phyloP scores from a whole-genome alignment of 1,140 invertebrate species.

The Asobara japonica region DNA sequence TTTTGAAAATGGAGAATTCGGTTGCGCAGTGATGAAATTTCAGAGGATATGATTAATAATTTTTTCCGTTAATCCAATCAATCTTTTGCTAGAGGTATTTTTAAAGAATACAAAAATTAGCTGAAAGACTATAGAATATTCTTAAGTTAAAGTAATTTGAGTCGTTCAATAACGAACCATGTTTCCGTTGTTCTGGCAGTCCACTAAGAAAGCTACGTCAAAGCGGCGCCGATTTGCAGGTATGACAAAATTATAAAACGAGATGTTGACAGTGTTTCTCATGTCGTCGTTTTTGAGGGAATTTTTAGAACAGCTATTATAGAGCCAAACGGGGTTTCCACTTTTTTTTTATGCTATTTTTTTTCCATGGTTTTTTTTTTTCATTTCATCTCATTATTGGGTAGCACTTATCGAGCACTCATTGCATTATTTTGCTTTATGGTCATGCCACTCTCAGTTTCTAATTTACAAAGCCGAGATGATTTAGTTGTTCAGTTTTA shows the following conservation, averaged over 20 bases:
- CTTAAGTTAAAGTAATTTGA: background rate
- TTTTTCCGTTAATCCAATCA: too few relatives aligned
- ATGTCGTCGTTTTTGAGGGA: slow-evolving; percentile 29
- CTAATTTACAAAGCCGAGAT: background rate
- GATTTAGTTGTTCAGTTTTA: too few relatives aligned
- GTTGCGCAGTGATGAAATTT: too few relatives aligned
- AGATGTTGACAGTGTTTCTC: slow-evolving; percentile 42
- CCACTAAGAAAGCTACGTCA: slow-evolving; percentile 61
- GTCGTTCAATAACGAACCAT: slow-evolving; percentile 49
- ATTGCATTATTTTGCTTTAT: slow-evolving; percentile 30
- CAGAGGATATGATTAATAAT: too few relatives aligned
- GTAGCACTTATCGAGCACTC: slow-evolving; percentile 24
- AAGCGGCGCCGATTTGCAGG: slow-evolving; percentile 63
- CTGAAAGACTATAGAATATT: background rate
- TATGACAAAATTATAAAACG: slow-evolving; percentile 53
- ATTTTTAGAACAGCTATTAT: slow-evolving; percentile 8
- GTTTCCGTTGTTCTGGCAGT: slow-evolving; percentile 63
- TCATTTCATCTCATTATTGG: slow-evolving; percentile 29
- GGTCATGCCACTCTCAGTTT: slow-evolving; percentile 39
- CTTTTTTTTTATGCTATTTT: slow-evolving; percentile 31
- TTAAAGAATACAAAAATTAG: too few relatives aligned
- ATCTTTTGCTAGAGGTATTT: too few relatives aligned
- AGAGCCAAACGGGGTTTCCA: slow-evolving; percentile 31
- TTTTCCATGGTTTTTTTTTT: slow-evolving; percentile 30
- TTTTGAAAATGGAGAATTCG: too few relatives aligned